Conservation (phyloP, 2,888 invertebrate species). For the Lacanobia oleracea region DNA sequence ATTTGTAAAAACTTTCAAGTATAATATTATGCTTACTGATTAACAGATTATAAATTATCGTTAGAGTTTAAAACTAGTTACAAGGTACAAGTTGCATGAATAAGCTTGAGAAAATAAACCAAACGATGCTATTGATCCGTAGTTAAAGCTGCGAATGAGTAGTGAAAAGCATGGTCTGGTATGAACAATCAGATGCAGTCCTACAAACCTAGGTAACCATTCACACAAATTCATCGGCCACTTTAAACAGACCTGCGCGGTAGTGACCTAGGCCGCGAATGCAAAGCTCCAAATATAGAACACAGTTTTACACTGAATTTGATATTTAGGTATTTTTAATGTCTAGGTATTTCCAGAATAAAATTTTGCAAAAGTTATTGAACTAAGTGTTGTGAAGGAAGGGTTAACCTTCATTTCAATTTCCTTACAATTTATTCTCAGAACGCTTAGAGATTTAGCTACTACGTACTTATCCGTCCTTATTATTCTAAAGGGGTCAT, state of each 20-base stretch:
- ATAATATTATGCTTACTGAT: neutral
- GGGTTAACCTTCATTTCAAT: neutral
- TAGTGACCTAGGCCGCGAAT: slow-evolving; percentile 68
- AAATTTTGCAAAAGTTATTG: neutral
- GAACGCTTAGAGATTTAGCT: slow-evolving; percentile 3
- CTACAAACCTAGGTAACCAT: slow-evolving; percentile 42
- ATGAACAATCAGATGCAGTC: slow-evolving; percentile 30
- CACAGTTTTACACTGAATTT: slow-evolving; percentile 6
- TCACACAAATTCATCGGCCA: slow-evolving; percentile 60
- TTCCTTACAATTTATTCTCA: slow-evolving; percentile 9
- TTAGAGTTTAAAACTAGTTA: no score
- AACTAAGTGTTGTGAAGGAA: neutral
- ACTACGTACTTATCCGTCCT: neutral
- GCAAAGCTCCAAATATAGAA: slow-evolving; percentile 53
- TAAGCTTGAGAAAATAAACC: no score
- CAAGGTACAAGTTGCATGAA: no score
- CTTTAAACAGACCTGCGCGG: slow-evolving; percentile 70
- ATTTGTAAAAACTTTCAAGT: neutral
- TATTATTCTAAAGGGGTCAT: slow-evolving; percentile 21
- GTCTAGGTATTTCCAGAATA: neutral
- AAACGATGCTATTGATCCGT: neutral
- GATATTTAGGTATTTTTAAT: neutral
- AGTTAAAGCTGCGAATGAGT: slow-evolving; percentile 2
- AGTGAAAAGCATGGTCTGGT: neutral
- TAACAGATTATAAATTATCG: no score